A percentile compares a stretch with the other conserved stretches of the same genome.
phyloP scores from a whole-genome alignment of 2,888 invertebrate species.

The Cataglyphis cursor region DNA sequence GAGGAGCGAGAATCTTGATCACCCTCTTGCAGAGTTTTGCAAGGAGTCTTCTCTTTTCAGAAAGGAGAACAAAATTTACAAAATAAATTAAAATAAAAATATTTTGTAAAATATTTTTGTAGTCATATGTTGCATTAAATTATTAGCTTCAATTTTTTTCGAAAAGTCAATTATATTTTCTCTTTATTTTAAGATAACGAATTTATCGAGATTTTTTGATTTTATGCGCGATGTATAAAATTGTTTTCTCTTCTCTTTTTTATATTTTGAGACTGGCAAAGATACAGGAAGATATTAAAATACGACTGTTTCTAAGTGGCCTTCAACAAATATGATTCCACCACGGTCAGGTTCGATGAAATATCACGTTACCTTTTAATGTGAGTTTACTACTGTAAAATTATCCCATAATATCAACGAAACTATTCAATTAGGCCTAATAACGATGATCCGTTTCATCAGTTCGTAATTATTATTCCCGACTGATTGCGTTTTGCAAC shows the following conservation, averaged over 20 bases:
- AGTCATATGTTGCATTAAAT: background rate
- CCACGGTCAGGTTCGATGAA: slow-evolving; percentile 67
- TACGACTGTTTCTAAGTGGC: slow-evolving; percentile 37
- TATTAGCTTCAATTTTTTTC: background rate
- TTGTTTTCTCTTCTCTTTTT: background rate
- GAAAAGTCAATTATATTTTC: background rate
- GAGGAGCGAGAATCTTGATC: background rate
- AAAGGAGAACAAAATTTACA: background rate
- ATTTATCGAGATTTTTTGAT: background rate
- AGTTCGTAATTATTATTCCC: slow-evolving; percentile 44
- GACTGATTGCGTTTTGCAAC: slow-evolving; percentile 55
- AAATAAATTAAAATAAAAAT: background rate
- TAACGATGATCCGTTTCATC: slow-evolving; percentile 78
- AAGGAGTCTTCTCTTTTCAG: background rate
- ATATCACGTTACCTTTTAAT: slow-evolving; percentile 83
- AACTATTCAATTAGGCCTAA: slow-evolving; percentile 73
- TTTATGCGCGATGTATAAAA: background rate
- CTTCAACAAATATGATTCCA: slow-evolving; percentile 57
- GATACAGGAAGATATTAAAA: background rate
- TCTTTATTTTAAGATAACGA: background rate
- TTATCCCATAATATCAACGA: slow-evolving; percentile 82
- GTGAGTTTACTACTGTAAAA: slow-evolving; percentile 85
- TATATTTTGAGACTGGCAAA: background rate
- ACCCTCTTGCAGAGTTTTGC: background rate
- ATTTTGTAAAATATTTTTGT: background rate